Base-by-base conservation (phyloP, 2,888 invertebrate species). In the Leucania comma region DNA sequence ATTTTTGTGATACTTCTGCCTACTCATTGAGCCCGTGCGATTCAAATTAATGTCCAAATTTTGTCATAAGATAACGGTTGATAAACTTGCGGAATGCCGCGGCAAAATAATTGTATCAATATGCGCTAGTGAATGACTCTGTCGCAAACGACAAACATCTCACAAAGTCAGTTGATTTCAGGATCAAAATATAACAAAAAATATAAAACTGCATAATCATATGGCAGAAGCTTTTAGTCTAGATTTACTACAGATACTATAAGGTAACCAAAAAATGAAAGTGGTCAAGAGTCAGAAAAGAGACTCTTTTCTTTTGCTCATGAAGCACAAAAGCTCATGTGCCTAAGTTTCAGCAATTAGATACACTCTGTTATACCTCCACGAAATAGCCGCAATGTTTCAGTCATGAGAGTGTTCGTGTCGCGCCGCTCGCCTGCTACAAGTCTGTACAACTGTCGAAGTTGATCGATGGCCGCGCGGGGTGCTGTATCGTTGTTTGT, bases 401-500 rank as follows among this genome's bases (percentile, higher is more conserved):
- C 20, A 12, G 26, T 46, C 22, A n/a, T n/a, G n/a, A n/a, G 17
- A 17, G 8, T 22, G 24, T 3, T 8, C 6, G 3, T 9, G 54
- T 54, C 20, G 53, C 17, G 24, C 20, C 29, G 54, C 54, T 54
- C 29, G 29, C 54, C 26, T 10, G 12, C 35, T 29, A 24, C 42
- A 24, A 57, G 29, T 79, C 22, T 46, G 26, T 46, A 22, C 46
- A 57, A 53, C 38, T 72, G 73, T 75, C 74, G 51, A 48, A 35
- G 24, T 48, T 79, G 75, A 76, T 79, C 48, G 80, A 79, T 66
- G 74, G 42, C 22, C n/a, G 20, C 53, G 42, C 38, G 38, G 38
- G 10, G 38, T 35, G 20, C 42, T 32, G 46, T 61, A 35, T 59
- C 38, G 64, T 14, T 51, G 69, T 48, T 64, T 26, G 58, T 51